Evolutionary conservation across 2,113 vertebrate species (phyloP).

Genomic region (Chaetorhynchus papuensis): DNA sequence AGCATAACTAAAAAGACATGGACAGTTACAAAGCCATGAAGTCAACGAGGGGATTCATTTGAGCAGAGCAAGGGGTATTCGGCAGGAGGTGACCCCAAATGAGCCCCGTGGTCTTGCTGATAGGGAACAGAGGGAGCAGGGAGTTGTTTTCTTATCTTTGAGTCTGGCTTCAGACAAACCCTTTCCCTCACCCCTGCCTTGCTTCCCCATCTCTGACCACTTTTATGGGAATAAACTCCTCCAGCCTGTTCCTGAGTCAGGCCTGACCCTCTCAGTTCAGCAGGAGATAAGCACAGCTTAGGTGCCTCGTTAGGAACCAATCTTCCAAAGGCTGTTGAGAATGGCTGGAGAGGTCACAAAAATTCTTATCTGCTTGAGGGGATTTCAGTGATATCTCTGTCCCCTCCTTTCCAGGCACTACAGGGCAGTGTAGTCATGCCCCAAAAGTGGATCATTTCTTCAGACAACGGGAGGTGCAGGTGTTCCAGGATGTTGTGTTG

Average conservation of each 20-base stretch:
- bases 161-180: background rate
- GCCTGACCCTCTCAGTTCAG: background rate
- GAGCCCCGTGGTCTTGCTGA: background rate
- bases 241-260: background rate
- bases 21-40: background rate
- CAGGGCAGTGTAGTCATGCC: background rate
- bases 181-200: background rate
- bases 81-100: background rate
- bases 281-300: background rate
- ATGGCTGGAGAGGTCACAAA: background rate
- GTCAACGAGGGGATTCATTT: background rate
- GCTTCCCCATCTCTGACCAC: background rate
- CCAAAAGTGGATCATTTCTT: background rate
- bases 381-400: background rate
- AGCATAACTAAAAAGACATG: background rate
- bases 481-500: rapidly evolving
- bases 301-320: background rate
- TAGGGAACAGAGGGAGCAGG: background rate
- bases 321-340: background rate
- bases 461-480: background rate
- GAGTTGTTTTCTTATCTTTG: background rate
- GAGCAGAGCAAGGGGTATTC: background rate
- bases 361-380: background rate
- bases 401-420: background rate
- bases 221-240: background rate